Evolutionary conservation across 1,140 invertebrate genomes (phyloP), one percentile per base, ranked within the genome.

Genomic region (Spodoptera frugiperda): DNA sequence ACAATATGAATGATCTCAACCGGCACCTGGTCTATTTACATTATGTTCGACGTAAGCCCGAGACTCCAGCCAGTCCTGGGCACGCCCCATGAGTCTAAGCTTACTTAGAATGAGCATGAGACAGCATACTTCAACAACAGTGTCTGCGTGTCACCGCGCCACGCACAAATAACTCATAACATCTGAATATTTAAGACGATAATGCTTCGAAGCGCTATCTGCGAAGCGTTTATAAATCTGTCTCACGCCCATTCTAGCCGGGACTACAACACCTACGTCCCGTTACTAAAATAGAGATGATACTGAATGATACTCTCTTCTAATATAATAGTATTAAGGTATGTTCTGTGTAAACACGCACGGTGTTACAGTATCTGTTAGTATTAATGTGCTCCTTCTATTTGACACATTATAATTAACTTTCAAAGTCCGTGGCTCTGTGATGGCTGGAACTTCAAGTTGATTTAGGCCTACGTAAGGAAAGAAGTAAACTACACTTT

Each of bases 311-410:
- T 39, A n/a, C 44, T 49, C 12, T 25, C 39, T 25, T 67, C 1
- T 67, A 21, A 39, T 48, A 46, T 21, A 49, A 67, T 49, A 67
- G 63, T 48, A n/a, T 49, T 48, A 48, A 67, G 59, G 15, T 25
- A 49, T 25, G 19, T 48, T 21, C 46, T 67, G 44, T 49, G 63
- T 65, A 25, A 33, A 39, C 57, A 39, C 5, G 8, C 30, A 61
- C 57, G 30, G 25, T 61, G 57, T 39, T 44, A 17, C 57, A 61
- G 44, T 61, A 61, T 33, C 57, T 44, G 57, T 61, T 61, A 61
- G 57, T 61, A 61, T 61, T 39, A 59, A 61, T 39, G 30, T 39
- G 57, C 25, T 61, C 57, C 30, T 61, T 61, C 57, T 61, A 39
- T 61, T n/a, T 17, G 33, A 61, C 57, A 61, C 30, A 63, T 63